These are phyloP conservation scores for Maniola jurtina DNA, from an alignment of 1,140 invertebrate species.

Conservation along the genomic window DNA sequence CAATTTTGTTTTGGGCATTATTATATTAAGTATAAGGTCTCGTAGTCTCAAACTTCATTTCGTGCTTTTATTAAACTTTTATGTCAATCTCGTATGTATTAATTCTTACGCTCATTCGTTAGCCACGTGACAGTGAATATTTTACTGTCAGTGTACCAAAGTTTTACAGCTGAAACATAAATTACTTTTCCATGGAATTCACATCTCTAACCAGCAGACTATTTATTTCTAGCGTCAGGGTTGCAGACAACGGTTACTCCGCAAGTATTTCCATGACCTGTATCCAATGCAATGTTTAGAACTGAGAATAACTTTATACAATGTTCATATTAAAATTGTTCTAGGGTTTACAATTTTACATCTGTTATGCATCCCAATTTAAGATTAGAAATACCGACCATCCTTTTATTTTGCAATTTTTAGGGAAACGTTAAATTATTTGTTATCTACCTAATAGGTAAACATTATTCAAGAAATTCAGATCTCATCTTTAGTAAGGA, in stretches of 20 bases:
- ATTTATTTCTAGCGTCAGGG: constrained; percentile 32
- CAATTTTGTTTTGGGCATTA: no score
- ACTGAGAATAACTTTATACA: constrained; percentile 3
- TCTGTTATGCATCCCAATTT: background rate
- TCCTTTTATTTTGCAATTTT: background rate
- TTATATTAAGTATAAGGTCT: no score
- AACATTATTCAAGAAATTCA: background rate
- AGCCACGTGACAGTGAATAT: no score
- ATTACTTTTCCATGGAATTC: no score
- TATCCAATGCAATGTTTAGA: constrained; percentile 32
- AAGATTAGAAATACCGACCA: background rate
- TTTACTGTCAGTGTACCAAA: no score
- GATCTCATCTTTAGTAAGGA: constrained; percentile 17
- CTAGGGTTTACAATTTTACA: background rate
- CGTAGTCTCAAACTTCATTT: no score
- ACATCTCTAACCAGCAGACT: background rate
- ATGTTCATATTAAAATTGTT: constrained; percentile 10
- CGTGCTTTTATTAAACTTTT: no score
- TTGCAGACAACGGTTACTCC: constrained; percentile 21
- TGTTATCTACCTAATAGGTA: background rate
- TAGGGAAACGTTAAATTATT: background rate
- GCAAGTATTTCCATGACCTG: constrained; percentile 37
- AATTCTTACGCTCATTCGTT: no score
- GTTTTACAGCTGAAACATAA: no score
- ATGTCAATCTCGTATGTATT: no score